Evolutionary conservation across 2,797 vertebrate species (phyloP), one percentile per base, ranked within the genome.

Genomic region (Cyprinodon diabolis): DNA sequence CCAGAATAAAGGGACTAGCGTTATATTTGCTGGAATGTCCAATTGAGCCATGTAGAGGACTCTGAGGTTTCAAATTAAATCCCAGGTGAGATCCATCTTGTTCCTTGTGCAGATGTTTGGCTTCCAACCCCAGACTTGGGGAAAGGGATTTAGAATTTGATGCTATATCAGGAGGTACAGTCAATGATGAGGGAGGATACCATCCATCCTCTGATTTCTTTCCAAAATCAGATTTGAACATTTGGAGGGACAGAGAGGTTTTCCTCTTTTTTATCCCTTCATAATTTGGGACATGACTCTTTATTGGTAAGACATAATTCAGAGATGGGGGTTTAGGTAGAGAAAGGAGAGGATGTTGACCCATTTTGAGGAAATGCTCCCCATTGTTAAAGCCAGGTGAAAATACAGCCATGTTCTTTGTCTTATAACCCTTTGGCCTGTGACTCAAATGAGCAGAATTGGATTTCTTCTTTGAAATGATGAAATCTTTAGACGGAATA

Each of bases 261-360:
- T 56, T 79, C 56, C 56, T 47, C 6, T 52, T 40, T 0, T n/a
- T 60, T 74, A 69, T 79, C 66, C 49, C 56, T 14, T 35, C 13
- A 58, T 40, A 21, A 40, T 72, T 40, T 81, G 35, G 65, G 19
- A 74, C 10, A 4, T 25, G 14, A 37, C 14, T 23, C 13, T 73
- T 19, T 73, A 17, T 78, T 72, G 66, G 74, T 69, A 55, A 12
- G 48, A 84, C 76, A 4, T 67, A 81, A 52, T 54, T 73, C 4
- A 37, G 56, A 68, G 63, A 69, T 43, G 8, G n/a, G 1, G 47
- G 45, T 35, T 62, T 75, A 56, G 75, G 52, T 14, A 21, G 15
- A 70, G 49, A 67, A 52, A 25, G 10, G 35, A 60, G 1, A 57
- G 57, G 43, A 45, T 37, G 4, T 69, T 58, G 54, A 57, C 45